These are phyloP conservation scores for Amitus sp. DNA, from an alignment of 2,888 invertebrate genomes.

Conservation along the genomic window DNA sequence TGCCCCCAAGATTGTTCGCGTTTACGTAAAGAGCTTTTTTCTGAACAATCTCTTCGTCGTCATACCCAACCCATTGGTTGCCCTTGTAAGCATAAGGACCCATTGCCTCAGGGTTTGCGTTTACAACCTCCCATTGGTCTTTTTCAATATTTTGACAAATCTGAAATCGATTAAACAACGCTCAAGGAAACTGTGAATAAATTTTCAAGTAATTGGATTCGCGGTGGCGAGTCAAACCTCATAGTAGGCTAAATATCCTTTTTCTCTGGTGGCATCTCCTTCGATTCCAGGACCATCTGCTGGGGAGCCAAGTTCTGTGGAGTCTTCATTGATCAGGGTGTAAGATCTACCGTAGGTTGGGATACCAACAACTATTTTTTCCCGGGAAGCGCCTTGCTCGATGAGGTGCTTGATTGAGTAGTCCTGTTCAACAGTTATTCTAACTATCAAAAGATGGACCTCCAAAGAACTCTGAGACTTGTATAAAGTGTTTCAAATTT, in stretches of 20 bases:
- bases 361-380: conserved; percentile 86
- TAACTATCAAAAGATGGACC: not conserved
- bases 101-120: conserved; percentile 84
- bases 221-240: conserved; percentile 71
- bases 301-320: conserved; percentile 86
- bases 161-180: conserved; percentile 64
- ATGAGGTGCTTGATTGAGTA: conserved; percentile 86
- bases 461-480: not conserved
- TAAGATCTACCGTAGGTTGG: conserved; percentile 92
- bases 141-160: conserved; percentile 85
- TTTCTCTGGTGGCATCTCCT: conserved; percentile 91
- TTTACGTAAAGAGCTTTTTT: conserved; percentile 88
- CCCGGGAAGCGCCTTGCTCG: conserved; percentile 80
- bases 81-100: conserved; percentile 89
- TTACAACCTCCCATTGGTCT: conserved; percentile 84
- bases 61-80: conserved; percentile 95
- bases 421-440: conserved; percentile 69
- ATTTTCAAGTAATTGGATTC: not conserved
- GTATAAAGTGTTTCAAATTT: not conserved
- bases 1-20: conserved; percentile 86
- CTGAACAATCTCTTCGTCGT: conserved; percentile 84
- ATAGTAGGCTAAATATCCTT: conserved; percentile 92
- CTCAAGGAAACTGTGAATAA: not conserved
- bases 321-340: conserved; percentile 86
- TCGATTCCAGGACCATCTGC: conserved; percentile 92